Percentiles rank a stretch among this genome's conserved stretches.
Evolutionary conservation across 2,888 invertebrate species (phyloP).

Genomic region (Drosophila paramelanica): DNA sequence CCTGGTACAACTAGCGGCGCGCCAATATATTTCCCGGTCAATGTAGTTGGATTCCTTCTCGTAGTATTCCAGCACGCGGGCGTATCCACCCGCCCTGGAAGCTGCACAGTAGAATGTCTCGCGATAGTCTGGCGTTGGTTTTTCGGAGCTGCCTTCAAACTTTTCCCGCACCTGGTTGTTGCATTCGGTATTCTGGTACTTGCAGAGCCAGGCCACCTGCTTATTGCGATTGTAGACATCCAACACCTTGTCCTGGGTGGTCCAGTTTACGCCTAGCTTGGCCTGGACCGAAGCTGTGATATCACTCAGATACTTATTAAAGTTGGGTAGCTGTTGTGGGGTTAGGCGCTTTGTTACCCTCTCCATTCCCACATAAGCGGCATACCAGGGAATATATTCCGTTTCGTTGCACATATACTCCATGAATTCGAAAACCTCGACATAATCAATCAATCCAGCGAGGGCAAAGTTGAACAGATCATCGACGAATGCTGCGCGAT

Average conservation of each 20-base stretch:
- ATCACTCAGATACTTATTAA: conserved; percentile 84
- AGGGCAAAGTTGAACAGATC: conserved; percentile 89
- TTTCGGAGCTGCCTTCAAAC: conserved; percentile 67
- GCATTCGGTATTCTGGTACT: conserved; percentile 87
- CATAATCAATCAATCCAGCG: conserved; percentile 65
- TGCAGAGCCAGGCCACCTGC: conserved; percentile 88
- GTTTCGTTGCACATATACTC: conserved; percentile 89
- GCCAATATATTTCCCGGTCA: conserved; percentile 88
- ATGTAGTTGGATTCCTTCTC: conserved; percentile 86
- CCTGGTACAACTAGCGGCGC: conserved; percentile 88
- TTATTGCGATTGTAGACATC: conserved; percentile 87
- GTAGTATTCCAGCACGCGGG: conserved; percentile 84
- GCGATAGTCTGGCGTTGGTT: conserved; percentile 62
- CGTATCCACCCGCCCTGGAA: conserved; percentile 35
- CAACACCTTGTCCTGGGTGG: conserved; percentile 86
- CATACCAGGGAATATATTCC: conserved; percentile 92
- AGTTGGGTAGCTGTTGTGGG: conserved; percentile 57
- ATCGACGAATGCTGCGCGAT: conserved; percentile 91
- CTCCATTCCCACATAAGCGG: conserved; percentile 85
- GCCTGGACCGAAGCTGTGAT: conserved; percentile 85
- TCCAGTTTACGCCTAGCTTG: conserved; percentile 85
- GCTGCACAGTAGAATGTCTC: conserved; percentile 65
- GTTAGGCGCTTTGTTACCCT: conserved; percentile 60
- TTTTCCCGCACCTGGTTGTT: conserved; percentile 83
- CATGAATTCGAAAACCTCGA: conserved; percentile 86